Evolutionary conservation across 2,888 invertebrate genomes (phyloP).

Genomic region (Drosophila fulvimacula): DNA sequence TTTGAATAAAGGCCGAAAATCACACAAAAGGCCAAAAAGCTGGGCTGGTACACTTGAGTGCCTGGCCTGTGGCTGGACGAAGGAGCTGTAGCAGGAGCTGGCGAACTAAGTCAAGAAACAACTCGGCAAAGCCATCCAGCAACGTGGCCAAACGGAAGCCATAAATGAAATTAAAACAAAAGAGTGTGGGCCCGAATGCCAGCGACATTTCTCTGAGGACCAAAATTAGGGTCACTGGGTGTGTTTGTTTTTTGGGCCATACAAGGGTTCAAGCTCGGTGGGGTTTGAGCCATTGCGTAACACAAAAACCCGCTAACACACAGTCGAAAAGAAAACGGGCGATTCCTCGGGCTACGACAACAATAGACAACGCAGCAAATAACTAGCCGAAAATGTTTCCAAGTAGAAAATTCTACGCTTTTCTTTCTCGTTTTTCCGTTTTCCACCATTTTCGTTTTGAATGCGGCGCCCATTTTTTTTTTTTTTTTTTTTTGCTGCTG

Average conservation of each 20-base stretch:
- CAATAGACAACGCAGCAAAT: conserved; percentile 45
- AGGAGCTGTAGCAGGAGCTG: conserved; percentile 20
- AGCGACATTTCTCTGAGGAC: conserved; percentile 74
- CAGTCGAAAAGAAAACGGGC: conserved; percentile 33
- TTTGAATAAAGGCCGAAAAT: conserved; percentile 60
- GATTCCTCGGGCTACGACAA: conserved; percentile 28
- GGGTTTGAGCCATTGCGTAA: conserved; percentile 61
- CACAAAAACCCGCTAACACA: conserved; percentile 67
- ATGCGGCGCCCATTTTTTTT: conserved; percentile 73
- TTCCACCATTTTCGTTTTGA: conserved; percentile 61
- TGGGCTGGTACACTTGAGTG: conserved; percentile 12
- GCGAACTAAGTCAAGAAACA: conserved; percentile 48
- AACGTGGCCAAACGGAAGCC: conserved; percentile 72
- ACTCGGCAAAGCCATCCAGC: conserved; percentile 52
- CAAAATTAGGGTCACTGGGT: conserved; percentile 84
- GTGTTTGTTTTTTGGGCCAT: conserved; percentile 69
- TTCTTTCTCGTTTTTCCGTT: conserved; percentile 21
- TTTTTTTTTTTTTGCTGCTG: conserved; percentile 38
- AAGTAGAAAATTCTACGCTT: conserved; percentile 62
- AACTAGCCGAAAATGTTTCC: conserved; percentile 59
- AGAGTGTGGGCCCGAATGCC: conserved; percentile 56
- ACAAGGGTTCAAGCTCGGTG: conserved; percentile 18
- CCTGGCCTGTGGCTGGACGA: conserved; percentile 7
- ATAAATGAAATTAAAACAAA: conserved; percentile 78
- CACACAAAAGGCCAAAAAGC: conserved; percentile 54